Base-by-base conservation (phyloP, 2,797 vertebrate species). In the Philypnodon macrostomus region DNA sequence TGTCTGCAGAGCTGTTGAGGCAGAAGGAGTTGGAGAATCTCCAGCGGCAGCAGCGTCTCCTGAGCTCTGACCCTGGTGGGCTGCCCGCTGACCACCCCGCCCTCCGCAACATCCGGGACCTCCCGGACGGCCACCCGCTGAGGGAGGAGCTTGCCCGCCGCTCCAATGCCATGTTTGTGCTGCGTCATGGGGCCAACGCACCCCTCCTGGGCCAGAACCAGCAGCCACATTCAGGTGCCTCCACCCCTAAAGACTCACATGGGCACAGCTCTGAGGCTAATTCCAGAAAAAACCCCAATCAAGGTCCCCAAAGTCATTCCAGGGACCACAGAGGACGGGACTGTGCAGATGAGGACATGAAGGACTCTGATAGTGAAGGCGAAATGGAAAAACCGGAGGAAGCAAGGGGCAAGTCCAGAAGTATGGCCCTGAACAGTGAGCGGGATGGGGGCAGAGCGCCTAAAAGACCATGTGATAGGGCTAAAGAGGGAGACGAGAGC, bases 21-120 rank as follows among this genome's bases (percentile, higher is more conserved):
- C 96, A 96, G 67, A 98, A 96, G 64, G 96, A 98, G 79, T 80
- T 96, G 79, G 95, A 98, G 72, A 92, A 65, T 21, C 84, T 92
- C 14, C 92, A 83, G 60, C 82, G 83, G 13, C 91, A 83, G 59
- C 89, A 94, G 15, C 91, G 94, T 5, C 74, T 93, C 44, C 86
- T 95, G 36, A 85, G 90, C 74, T 82, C 88, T 0, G 95, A 98
- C 40, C 85, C 85, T 27, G 83, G 90, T 0, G 88, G 83, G 18
- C 67, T 96, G 29, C 92, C 93, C 4, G 89, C 86, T 0, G 93
- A 96, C 67, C 94, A 96, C 82, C 94, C 94, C 0, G 89, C 93
- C 39, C 80, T 95, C 66, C 92, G 91, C 34, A 92, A 88, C 48
- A 86, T 93, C 49, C 94, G 93, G 0, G 94, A 95, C 31, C 88